Evolutionary conservation across 2,888 invertebrate species (phyloP).

Genomic region (Torymus tubicola): DNA sequence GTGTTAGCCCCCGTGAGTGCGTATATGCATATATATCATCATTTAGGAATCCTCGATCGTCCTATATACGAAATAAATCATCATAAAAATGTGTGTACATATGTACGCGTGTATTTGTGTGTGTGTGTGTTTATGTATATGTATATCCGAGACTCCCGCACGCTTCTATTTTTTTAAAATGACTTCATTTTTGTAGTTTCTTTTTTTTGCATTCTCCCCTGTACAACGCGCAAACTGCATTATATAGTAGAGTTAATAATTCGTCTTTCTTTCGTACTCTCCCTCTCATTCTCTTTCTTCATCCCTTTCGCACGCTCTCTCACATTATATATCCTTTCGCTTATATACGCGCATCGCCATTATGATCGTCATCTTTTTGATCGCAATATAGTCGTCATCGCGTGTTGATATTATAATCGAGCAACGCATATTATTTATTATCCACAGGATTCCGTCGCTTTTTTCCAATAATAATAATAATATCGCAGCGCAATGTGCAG

Average conservation of each 20-base stretch:
- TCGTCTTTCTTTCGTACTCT: slow-evolving; percentile 41
- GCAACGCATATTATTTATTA: no score
- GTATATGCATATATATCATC: neutral
- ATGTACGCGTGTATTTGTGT: no score
- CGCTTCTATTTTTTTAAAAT: slow-evolving; percentile 10
- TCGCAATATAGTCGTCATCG: no score
- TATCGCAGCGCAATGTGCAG: no score
- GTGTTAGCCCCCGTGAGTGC: neutral
- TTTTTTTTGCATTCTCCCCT: slow-evolving; percentile 38
- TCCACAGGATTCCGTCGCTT: no score
- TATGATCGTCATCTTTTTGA: no score
- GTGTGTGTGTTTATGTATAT: no score
- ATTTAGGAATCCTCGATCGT: slow-evolving; percentile 12
- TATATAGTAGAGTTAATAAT: slow-evolving; percentile 38
- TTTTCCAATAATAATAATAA: no score
- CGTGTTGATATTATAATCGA: no score
- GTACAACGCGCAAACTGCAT: slow-evolving; percentile 48
- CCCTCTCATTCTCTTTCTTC: slow-evolving; percentile 12
- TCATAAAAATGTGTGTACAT: slow-evolving; percentile 38
- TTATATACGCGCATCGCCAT: no score
- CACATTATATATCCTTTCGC: no score
- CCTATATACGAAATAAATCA: slow-evolving; percentile 28
- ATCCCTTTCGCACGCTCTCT: neutral
- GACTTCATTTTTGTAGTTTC: slow-evolving; percentile 8
- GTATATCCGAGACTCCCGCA: no score